Percentiles rank a stretch among this genome's conserved stretches.
These are phyloP conservation scores for Leistus spinibarbis DNA, from an alignment of 2,888 invertebrate genomes.

Conservation along the genomic window DNA sequence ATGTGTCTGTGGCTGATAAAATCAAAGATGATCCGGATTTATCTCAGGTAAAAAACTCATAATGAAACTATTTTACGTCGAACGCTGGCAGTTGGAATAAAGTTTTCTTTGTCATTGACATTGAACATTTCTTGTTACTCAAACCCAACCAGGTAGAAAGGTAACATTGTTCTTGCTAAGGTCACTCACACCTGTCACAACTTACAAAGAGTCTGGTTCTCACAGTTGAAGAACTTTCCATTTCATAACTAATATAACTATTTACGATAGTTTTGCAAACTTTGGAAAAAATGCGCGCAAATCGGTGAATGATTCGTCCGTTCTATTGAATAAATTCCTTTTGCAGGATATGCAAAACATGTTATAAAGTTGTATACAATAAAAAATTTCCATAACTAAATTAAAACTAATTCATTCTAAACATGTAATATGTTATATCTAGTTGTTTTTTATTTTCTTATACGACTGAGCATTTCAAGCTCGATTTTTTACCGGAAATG, in stretches of 20 bases:
- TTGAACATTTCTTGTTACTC: constrained; percentile 22
- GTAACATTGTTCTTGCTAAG: constrained; percentile 37
- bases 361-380: too few relatives aligned
- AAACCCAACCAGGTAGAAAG: constrained; percentile 31
- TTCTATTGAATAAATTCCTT: too few relatives aligned
- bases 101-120: constrained; percentile 17
- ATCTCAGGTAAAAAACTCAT: constrained; percentile 64
- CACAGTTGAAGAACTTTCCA: not conserved
- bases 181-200: constrained; percentile 34
- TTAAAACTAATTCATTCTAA: too few relatives aligned
- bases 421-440: too few relatives aligned
- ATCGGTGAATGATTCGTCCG: not conserved
- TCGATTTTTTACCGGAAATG: too few relatives aligned
- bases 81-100: not conserved
- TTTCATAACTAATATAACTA: not conserved
- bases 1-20: constrained; percentile 65
- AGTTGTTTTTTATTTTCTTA: too few relatives aligned
- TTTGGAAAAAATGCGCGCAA: too few relatives aligned
- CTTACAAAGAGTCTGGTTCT: not conserved
- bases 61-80: not conserved
- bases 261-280: not conserved
- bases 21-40: constrained; percentile 69
- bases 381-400: too few relatives aligned
- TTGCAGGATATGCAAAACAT: too few relatives aligned
- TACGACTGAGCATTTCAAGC: too few relatives aligned